Percentiles rank a stretch among this genome's conserved stretches.
These are phyloP conservation scores for Ormyrus labotus DNA, from an alignment of 2,888 invertebrate species.

Conservation along the genomic window DNA sequence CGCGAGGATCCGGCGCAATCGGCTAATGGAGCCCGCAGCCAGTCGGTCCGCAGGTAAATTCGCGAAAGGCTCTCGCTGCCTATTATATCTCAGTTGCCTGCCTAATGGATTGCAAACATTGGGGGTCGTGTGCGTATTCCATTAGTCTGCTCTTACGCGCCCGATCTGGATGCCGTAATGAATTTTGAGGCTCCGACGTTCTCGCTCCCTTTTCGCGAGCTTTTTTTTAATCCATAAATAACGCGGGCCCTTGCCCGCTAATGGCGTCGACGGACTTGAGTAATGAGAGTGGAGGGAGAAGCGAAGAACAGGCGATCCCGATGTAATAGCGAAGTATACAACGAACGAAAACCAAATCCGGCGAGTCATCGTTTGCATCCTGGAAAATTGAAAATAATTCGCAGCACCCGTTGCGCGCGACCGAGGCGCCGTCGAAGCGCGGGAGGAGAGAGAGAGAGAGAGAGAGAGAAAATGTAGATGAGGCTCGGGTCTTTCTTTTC, in stretches of 20 bases:
- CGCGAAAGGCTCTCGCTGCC: neutral
- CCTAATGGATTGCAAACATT: slow-evolving; percentile 52
- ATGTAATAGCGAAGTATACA: neutral
- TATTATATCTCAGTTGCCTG: slow-evolving; percentile 18
- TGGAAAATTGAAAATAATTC: neutral
- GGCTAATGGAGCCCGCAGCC: slow-evolving; percentile 42
- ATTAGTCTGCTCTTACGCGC: neutral
- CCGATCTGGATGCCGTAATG: too few relatives aligned
- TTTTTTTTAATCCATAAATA: neutral
- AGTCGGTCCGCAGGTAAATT: neutral
- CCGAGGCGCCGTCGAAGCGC: neutral
- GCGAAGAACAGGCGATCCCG: too few relatives aligned
- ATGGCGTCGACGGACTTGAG: neutral
- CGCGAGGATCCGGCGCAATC: slow-evolving; percentile 24
- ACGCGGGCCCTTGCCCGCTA: neutral
- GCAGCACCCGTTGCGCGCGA: neutral
- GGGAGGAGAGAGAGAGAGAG: neutral
- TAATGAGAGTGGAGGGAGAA: neutral
- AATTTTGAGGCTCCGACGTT: too few relatives aligned
- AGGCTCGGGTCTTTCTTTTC: slow-evolving; percentile 5
- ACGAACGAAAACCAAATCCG: neutral
- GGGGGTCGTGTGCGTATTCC: neutral
- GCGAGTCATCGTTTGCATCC: neutral
- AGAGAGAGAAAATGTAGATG: slow-evolving; percentile 35
- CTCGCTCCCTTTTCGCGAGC: too few relatives aligned